These are phyloP conservation scores for Toxotes chatareus DNA, from an alignment of 2,113 vertebrate genomes.

Conservation along the genomic window DNA sequence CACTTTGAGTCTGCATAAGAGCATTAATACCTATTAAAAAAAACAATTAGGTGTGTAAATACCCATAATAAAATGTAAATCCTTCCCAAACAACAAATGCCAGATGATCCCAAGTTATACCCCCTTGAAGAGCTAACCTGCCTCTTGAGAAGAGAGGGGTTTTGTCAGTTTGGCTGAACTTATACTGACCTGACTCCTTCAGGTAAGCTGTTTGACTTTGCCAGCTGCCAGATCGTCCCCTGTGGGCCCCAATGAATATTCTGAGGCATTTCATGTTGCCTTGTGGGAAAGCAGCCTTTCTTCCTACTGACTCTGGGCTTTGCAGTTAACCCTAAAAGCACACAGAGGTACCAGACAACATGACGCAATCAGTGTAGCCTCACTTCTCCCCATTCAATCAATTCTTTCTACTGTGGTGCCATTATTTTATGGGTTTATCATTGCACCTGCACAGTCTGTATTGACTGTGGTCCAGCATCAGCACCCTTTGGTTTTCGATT, in stretches of 20 bases:
- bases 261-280: constrained; percentile 65
- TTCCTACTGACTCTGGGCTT: constrained; percentile 58
- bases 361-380: constrained; percentile 12
- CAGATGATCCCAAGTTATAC: constrained; percentile 32
- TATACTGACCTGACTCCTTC: constrained; percentile 51
- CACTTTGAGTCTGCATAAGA: not conserved
- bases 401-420: constrained; percentile 7
- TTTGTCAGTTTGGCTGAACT: constrained; percentile 59
- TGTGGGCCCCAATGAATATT: constrained; percentile 67
- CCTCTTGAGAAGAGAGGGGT: constrained; percentile 22
- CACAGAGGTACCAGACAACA: constrained; percentile 34
- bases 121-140: constrained; percentile 25
- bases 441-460: constrained; percentile 10
- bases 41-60: constrained; percentile 42
- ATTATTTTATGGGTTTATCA: constrained; percentile 39
- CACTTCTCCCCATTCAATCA: constrained; percentile 19
- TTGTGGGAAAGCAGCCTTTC: constrained; percentile 57
- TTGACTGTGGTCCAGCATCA: constrained; percentile 24
- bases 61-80: constrained; percentile 37
- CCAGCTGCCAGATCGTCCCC: constrained; percentile 62
- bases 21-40: constrained; percentile 17
- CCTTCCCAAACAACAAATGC: constrained; percentile 41
- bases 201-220: constrained; percentile 71
- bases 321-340: constrained; percentile 57
- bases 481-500: constrained; percentile 53